Base-by-base conservation (phyloP, 53 echinoderm and acorn worm genomes). In the Echinarachnius parma region DNA sequence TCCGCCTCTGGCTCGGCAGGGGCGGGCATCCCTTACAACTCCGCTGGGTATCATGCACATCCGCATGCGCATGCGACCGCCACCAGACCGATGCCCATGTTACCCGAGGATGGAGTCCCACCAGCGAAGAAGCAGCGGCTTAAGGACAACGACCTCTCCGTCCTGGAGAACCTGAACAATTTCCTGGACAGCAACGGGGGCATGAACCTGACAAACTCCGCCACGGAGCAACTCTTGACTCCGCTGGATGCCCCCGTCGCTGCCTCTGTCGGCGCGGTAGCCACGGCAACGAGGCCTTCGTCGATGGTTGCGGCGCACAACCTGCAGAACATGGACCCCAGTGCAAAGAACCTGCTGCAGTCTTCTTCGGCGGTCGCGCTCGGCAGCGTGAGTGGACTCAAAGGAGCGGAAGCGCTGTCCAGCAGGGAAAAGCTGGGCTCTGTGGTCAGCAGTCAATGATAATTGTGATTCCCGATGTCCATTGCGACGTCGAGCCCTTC, bases 81-180 rank as follows among this genome's bases (percentile, higher is more conserved):
- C 68, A 75, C 63, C 53, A 30, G 87, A 18, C 7, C 75, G 28
- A 22, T 67, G 22, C 65, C 54, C 42, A 71, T 79, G 37, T 45
- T 76, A 3, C 62, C 61, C 3, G 76, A 76, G 19, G 80, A 84
- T 18, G 66, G 75, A 9, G 50, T 61, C 31, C 80, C 77, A 2
- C 77, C 84, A 11, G 61, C 62, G 25, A 89, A 89, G 69, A 67
- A 75, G 46, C 59, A 60, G 48, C 79, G 78, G 48, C 69, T 84
- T 3, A 80, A 84, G 53, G 63, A 54, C 20, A 55, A 68, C 19
- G 84, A 81, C 19, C 75, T 63, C 16, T 61, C 66, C 48, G 75
- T 81, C 36, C 37, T 89, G 22, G 70, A 80, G 50, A 80, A 77
- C 34, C 67, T 89, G 35, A 75, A 84, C 31, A 69, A 50, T 34